Base-by-base conservation (phyloP, 2,888 invertebrate genomes). In the Dolomedes plantarius region DNA sequence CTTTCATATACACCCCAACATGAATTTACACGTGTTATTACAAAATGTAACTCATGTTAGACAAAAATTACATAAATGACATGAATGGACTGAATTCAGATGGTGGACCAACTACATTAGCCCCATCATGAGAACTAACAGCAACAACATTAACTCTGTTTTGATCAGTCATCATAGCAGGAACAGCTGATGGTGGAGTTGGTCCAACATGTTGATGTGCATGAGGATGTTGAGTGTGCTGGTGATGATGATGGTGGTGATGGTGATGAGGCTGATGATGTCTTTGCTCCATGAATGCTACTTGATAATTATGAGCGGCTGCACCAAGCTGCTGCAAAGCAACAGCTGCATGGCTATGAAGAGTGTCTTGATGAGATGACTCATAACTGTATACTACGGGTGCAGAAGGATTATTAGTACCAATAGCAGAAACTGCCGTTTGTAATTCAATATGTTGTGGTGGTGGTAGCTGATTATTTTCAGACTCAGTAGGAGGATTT, bases 261-360 rank as follows among this genome's bases (percentile, higher is more conserved):
- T 78, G 78, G 72, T 77, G 83, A 41, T 77, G 83, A 7, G 67
- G 85, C 27, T 74, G 86, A 28, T 79, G 86, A 79, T 86, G 85
- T 65, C 86, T 86, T 65, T 86, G 86, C 64, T 86, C 86, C 86
- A 86, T 86, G 72, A 86, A 86, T 71, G 86, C 80, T n/a, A 86
- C 86, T 56, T 86, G 86, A 80, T 86, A 86, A 71, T 76, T 86
- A 72, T 86, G 86, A 13, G 77, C 83, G 41, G 86, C 86, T 56
- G 86, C 86, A 36, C 86, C 86, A 23, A 86, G 69, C 29, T 86
- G 86, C 31, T 86, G 86, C 9, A 86, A 36, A 64, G 86, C 76
- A 32, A 80, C 80, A 67, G 86, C 86, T 28, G 86, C 86, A 80
- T 86, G 86, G 68, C 80, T 86, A 28, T 86, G 86, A 72, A 86